Evolutionary conservation across 1,140 invertebrate genomes (phyloP).

Genomic region (Prorops nasuta): DNA sequence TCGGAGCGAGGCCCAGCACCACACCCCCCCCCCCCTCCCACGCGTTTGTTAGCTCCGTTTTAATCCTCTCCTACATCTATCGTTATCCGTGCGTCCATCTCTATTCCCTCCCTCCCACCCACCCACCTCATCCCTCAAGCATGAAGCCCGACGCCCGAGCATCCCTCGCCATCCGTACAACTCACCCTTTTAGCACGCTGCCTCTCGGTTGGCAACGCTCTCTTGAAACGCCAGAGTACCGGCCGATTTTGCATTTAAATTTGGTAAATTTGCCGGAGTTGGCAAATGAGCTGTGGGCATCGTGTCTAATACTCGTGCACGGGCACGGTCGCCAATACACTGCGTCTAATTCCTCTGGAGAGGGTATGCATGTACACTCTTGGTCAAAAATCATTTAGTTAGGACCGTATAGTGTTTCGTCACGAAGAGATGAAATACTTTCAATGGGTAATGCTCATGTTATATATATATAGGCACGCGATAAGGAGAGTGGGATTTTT

Average conservation of each 20-base stretch:
- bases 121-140: conserved; percentile 11
- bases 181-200: background rate
- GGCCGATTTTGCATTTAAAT: conserved; percentile 55
- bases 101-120: conserved; percentile 16
- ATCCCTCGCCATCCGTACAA: conserved; percentile 5
- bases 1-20: conserved; percentile 7
- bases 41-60: no score
- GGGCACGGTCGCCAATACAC: conserved; percentile 33
- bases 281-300: conserved; percentile 53
- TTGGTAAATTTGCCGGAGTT: conserved; percentile 54
- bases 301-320: conserved; percentile 41
- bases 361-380: conserved; percentile 33
- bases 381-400: conserved; percentile 21
- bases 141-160: no score
- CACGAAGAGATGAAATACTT: no score
- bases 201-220: conserved; percentile 8
- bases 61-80: no score
- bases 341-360: conserved; percentile 43
- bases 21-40: conserved; percentile 6
- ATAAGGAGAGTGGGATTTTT: no score
- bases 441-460: no score
- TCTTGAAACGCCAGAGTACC: conserved; percentile 26
- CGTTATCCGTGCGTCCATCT: no score
- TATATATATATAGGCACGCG: no score
- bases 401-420: no score